Conservation (phyloP, 92 coral and sea anemone genomes). For the Porites rus region DNA sequence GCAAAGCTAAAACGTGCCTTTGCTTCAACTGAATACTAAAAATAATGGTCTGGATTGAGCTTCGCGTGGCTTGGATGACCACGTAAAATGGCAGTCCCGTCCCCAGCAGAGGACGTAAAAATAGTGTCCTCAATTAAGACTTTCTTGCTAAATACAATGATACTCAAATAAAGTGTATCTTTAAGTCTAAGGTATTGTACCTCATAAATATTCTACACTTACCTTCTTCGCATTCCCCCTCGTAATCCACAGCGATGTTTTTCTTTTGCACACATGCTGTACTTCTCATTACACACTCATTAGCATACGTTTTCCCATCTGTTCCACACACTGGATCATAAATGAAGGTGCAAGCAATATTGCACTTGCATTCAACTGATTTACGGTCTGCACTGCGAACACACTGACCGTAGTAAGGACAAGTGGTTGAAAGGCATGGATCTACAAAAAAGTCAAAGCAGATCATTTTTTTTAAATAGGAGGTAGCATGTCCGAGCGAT, state of each 20-base stretch:
- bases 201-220: background rate
- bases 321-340: slow-evolving; percentile 77
- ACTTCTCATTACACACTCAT: slow-evolving; percentile 56
- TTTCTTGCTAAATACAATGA: background rate
- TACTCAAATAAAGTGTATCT: background rate
- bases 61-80: too few species aligned
- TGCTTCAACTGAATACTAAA: too few species aligned
- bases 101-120: too few species aligned
- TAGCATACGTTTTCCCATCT: slow-evolving; percentile 62
- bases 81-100: too few species aligned
- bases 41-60: too few species aligned
- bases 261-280: slow-evolving; percentile 53
- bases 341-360: slow-evolving; percentile 49
- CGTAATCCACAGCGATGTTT: slow-evolving; percentile 48
- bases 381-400: slow-evolving; percentile 35
- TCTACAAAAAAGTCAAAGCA: slow-evolving; percentile 4
- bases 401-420: slow-evolving; percentile 39
- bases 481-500: too few species aligned
- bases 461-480: too few species aligned
- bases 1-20: too few species aligned
- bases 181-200: background rate
- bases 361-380: slow-evolving; percentile 77
- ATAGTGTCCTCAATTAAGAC: too few species aligned
- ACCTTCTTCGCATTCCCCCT: slow-evolving; percentile 69
- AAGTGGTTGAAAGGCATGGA: slow-evolving; percentile 32